Conservation (phyloP, 2,113 vertebrate species). For the Corythornis vintsioides region DNA sequence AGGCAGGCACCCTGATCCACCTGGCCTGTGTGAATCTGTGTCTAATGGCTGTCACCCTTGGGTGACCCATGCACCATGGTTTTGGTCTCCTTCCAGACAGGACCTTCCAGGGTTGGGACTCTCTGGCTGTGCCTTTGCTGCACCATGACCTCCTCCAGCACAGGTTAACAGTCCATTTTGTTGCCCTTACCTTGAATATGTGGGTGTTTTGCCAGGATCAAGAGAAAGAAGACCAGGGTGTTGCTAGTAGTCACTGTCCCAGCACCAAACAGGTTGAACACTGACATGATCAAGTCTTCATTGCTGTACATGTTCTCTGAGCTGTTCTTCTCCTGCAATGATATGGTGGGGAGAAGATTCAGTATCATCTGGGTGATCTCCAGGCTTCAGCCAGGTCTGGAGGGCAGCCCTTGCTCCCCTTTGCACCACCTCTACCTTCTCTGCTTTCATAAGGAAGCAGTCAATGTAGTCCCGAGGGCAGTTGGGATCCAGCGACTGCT, state of each 20-base stretch:
- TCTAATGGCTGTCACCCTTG: not conserved
- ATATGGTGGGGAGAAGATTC: not conserved
- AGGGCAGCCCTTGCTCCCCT: not conserved
- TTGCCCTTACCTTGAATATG: conserved; percentile 73
- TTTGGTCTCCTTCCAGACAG: fast-evolving
- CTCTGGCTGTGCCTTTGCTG: not conserved
- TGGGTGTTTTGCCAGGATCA: conserved; percentile 77
- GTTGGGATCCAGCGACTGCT: conserved; percentile 44
- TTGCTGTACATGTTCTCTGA: conserved; percentile 9
- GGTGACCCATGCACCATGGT: no score
- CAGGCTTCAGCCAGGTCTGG: not conserved
- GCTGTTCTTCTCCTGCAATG: conserved; percentile 28
- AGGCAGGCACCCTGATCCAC: fast-evolving
- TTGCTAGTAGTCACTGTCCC: conserved; percentile 72
- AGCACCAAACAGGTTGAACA: conserved; percentile 66
- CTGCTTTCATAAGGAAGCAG: conserved; percentile 56
- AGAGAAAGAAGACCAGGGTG: conserved; percentile 66
- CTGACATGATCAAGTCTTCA: conserved; percentile 53
- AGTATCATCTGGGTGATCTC: fast-evolving
- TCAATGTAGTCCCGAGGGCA: conserved; percentile 70
- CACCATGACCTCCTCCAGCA: not conserved
- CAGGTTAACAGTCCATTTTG: not conserved
- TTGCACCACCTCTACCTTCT: conserved; percentile 49
- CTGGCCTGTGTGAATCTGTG: not conserved
- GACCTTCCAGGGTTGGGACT: not conserved